Evolutionary conservation across 2,797 vertebrate genomes (phyloP), one percentile per base, ranked within the genome.

Genomic region (Yasuhikotakia modesta): DNA sequence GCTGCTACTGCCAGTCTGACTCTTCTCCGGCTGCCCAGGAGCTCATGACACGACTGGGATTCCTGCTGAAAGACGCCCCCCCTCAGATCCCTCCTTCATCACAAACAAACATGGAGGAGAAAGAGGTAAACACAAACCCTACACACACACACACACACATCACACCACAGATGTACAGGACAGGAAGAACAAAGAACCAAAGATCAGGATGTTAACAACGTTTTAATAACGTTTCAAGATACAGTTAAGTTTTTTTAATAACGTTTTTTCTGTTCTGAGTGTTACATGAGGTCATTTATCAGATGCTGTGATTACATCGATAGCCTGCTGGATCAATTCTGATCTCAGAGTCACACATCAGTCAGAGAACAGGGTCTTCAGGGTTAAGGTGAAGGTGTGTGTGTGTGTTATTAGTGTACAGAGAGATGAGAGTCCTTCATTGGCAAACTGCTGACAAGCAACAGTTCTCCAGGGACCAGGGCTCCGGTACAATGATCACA

Each of bases 11-110:
- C 70, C 84, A 58, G 79, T 88, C 87, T n/a, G 94, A 93, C 92
- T 96, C 96, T 93, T 96, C 96, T 73, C 87, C 93, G 86, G 96
- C 96, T 86, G 95, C 95, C 90, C 97, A 98, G 91, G 97, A 99
- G 93, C 87, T 99, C 93, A 98, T 99, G 97, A 99, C 97, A 87
- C 96, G 97, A 89, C 86, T 99, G 94, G 97, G 97, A 73, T 97
- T 99, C 92, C 93, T 98, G 90, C 91, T 99, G 90, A 97, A 97
- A 92, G 96, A 99, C 95, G 94, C 95, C 79, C n/a, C n/a, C n/a
- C n/a, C n/a, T n/a, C n/a, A n/a, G n/a, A 95, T 97, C 87, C 94
- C 96, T 74, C 87, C 92, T 87, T 91, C 96, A 87, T 91, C 93
- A 89, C 96, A 94, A 86, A 91, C 94, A 86, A 91, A 94, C 86